Conservation (phyloP, 2,888 invertebrate genomes). For the Xestia sexstrigata region DNA sequence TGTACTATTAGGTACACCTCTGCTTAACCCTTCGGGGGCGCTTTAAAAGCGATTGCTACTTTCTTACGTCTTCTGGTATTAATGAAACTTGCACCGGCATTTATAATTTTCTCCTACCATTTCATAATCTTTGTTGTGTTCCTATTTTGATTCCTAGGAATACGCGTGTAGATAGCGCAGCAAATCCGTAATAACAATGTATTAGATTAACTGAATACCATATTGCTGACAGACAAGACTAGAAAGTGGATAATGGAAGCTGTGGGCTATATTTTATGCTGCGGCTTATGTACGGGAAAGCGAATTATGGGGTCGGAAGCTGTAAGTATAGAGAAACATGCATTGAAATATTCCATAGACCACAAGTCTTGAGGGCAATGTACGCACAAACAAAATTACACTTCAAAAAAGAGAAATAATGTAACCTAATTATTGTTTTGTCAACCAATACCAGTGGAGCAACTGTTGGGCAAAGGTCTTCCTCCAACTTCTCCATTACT, state of each 20-base stretch:
- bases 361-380: neutral
- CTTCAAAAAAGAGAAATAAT: no score
- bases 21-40: no score
- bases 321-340: neutral
- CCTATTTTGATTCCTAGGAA: slow-evolving; percentile 8
- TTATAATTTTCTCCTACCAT: neutral
- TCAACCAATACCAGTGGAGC: neutral
- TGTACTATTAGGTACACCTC: no score
- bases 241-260: slow-evolving; percentile 56
- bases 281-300: slow-evolving; percentile 31
- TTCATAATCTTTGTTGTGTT: neutral
- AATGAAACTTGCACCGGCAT: neutral
- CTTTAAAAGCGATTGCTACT: neutral
- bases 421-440: no score
- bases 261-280: slow-evolving; percentile 31
- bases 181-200: slow-evolving; percentile 53
- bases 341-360: slow-evolving; percentile 7
- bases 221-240: slow-evolving; percentile 27
- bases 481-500: neutral
- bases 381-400: neutral
- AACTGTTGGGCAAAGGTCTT: neutral
- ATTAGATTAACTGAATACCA: slow-evolving; percentile 30
- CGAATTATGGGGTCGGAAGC: slow-evolving; percentile 27
- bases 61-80: neutral
- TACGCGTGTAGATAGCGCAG: slow-evolving; percentile 35